Evolutionary conservation across 30 jellyfish, hydroid and myxozoan species (phyloP), one percentile per base, ranked within the genome.

Genomic region (Mastigias papua): DNA sequence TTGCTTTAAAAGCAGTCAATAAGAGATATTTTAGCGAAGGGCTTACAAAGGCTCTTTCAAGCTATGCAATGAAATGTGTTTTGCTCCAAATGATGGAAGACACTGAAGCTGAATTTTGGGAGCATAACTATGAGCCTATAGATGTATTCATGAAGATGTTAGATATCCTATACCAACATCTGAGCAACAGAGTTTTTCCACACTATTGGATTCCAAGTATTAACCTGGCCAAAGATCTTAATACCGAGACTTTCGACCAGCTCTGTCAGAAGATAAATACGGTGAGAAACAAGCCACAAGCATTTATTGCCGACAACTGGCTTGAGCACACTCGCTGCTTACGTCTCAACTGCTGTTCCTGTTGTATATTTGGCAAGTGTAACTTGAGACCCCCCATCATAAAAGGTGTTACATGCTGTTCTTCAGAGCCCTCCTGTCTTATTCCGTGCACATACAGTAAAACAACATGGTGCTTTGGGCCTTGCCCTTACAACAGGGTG

Each of bases 181-280:
- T 84, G 21, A 79, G 54, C 15, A 33, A 29, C n/a, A 33, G 80
- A 54, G 4, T 19, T 13, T 84, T 74, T 20, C 88, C 86, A 17
- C 80, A 84, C 54, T 84, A 84, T 34, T 84, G 93, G 93, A 70
- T 84, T 48, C 87, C 82, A 34, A 64, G 61, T 20, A 62, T 70
- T 9, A 32, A 70, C 33, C 54, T 69, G 20, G 10, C 46, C 50
- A 46, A 26, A 0, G 75, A 51, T n/a, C 23, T 34, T 19, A 37
- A 73, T 17, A 31, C 32, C 11, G 48, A 25, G 22, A 73, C 84
- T 1, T 69, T 73, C 22, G 70, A 42, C 1, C 10, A 20, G n/a
- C 62, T 73, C 32, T 25, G 34, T 17, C 23, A 32, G 34, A 25
- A 46, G n/a, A 69, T 73, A 69, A 60, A 46, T 1, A 34, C 31